Conservation (phyloP, 2,113 vertebrate genomes). For the Datnioides undecimradiatus region DNA sequence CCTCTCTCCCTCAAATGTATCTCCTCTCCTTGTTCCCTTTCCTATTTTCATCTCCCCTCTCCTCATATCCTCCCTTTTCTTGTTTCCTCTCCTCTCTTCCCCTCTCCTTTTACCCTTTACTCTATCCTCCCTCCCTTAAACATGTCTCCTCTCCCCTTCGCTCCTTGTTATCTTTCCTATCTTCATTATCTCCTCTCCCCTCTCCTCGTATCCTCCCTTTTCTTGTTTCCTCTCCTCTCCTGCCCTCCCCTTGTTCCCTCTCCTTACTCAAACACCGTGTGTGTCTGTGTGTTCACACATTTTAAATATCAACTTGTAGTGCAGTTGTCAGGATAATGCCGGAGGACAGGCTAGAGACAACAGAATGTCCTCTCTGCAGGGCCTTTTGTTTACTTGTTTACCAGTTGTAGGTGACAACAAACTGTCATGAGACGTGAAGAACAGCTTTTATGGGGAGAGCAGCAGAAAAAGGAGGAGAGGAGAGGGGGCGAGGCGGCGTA, state of each 20-base stretch:
- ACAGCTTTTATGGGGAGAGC: slow-evolving; percentile 14
- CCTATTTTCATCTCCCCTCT: background rate
- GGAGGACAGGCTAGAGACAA: slow-evolving; percentile 1
- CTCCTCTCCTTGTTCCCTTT: no score
- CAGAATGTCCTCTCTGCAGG: background rate
- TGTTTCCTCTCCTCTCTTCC: background rate
- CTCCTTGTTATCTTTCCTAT: background rate
- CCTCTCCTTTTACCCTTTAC: no score
- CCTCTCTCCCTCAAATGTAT: no score
- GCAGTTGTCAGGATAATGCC: slow-evolving; percentile 7
- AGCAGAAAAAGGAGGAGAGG: background rate
- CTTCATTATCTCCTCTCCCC: background rate
- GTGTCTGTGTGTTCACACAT: background rate
- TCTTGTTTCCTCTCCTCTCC: no score
- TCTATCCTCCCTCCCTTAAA: no score
- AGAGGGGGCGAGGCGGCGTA: background rate
- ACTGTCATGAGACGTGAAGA: slow-evolving; percentile 29
- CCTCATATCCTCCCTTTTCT: background rate
- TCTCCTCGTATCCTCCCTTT: background rate
- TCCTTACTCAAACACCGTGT: no score
- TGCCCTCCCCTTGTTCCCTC: no score
- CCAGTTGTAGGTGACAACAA: slow-evolving; percentile 25
- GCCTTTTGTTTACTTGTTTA: slow-evolving; percentile 43
- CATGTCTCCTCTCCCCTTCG: no score
- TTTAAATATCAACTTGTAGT: background rate